phyloP scores from a whole-genome alignment of 30 jellyfish, hydroid and myxozoan genomes.

The Sanderia malayensis region DNA sequence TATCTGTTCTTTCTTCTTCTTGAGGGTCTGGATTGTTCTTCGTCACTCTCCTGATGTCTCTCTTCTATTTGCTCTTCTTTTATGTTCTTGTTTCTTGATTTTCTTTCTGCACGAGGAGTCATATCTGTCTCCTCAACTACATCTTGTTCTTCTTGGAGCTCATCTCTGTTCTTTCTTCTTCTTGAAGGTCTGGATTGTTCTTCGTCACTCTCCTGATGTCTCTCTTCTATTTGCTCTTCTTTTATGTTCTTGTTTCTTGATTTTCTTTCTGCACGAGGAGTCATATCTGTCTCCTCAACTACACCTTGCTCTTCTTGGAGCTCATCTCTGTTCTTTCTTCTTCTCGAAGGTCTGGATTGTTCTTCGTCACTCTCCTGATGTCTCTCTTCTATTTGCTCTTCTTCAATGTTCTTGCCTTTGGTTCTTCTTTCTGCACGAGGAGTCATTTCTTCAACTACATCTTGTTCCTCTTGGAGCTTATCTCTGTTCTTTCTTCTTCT shows the following conservation, averaged over 20 bases:
- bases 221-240: neutral
- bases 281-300: neutral
- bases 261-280: too few species aligned
- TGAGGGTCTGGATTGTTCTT: neutral
- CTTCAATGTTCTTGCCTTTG: neutral
- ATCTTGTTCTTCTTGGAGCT: neutral
- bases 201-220: neutral
- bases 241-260: neutral
- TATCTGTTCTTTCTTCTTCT: neutral
- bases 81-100: neutral
- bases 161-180: neutral
- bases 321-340: neutral
- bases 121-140: neutral
- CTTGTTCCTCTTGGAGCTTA: neutral
- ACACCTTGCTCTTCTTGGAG: neutral
- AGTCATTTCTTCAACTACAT: neutral
- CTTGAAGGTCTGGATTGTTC: neutral
- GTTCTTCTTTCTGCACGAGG: neutral
- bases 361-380: neutral
- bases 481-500: conserved; percentile 1
- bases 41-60: neutral
- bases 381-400: conserved; percentile 2
- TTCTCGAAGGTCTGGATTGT: neutral
- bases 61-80: neutral
- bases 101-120: neutral